Percentiles rank a stretch among this genome's conserved stretches.
phyloP scores from a whole-genome alignment of 1,140 invertebrate genomes.

The Drosophila lowei region DNA sequence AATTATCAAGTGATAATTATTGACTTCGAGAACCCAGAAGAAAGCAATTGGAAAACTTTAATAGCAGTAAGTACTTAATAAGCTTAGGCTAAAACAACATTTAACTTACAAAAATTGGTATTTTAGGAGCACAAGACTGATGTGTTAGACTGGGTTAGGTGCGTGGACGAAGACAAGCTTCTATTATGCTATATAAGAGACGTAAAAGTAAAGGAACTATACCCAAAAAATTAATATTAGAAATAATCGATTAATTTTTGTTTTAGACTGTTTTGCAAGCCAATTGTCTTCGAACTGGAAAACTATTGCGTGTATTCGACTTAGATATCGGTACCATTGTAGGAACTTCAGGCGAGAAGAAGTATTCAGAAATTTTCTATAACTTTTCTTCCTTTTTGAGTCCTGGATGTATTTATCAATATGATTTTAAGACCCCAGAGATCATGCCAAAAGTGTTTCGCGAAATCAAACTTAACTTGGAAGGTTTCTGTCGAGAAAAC shows the following conservation, averaged over 20 bases:
- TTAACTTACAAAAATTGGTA: not conserved
- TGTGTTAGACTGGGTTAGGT: conserved; percentile 94
- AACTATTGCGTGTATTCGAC: conserved; percentile 88
- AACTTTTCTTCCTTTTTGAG: conserved; percentile 96
- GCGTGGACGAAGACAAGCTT: conserved; percentile 94
- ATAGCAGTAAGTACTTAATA: conserved; percentile 85
- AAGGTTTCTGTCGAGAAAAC: conserved; percentile 90
- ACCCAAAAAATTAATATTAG: not conserved
- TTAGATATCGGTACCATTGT: conserved; percentile 94
- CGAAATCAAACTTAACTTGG: conserved; percentile 89
- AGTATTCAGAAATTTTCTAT: conserved; percentile 96
- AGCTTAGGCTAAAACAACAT: not conserved
- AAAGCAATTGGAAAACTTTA: conserved; percentile 93
- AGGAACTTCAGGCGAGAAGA: conserved; percentile 92
- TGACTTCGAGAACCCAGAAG: conserved; percentile 90
- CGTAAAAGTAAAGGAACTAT: conserved; percentile 90
- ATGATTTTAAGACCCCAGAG: conserved; percentile 89
- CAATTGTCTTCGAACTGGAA: conserved; percentile 89
- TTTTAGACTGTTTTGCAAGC: conserved; percentile 93
- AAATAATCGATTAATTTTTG: not conserved
- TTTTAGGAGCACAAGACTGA: conserved; percentile 91
- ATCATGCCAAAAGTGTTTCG: conserved; percentile 87
- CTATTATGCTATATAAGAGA: conserved; percentile 96
- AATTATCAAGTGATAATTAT: conserved; percentile 95
- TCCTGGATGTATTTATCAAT: conserved; percentile 93